Conservation (phyloP, 2,113 vertebrate genomes). For the Circaetus gallicus region DNA sequence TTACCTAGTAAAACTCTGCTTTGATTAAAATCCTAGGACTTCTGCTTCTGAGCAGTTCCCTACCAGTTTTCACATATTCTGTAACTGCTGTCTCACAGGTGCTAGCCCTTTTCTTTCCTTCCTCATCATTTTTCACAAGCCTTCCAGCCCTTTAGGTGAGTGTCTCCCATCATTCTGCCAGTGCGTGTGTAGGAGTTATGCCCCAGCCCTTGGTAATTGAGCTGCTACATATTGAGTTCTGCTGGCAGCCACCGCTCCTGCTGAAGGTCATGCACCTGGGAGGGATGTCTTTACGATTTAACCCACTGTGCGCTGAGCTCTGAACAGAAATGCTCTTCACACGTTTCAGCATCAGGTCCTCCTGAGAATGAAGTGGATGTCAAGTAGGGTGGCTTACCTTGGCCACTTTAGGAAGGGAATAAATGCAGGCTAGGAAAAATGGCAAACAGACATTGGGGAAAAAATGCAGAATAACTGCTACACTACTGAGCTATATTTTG, state of each 20-base stretch:
- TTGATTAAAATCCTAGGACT: background rate
- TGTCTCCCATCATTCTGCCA: background rate
- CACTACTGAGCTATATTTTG: background rate
- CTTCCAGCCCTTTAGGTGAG: background rate
- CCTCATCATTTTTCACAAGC: background rate
- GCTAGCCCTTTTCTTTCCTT: background rate
- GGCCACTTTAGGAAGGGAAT: background rate
- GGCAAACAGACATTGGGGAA: background rate
- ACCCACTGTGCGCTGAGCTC: background rate
- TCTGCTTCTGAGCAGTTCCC: background rate
- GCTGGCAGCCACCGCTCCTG: background rate
- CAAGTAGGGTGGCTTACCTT: background rate
- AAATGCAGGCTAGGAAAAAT: background rate
- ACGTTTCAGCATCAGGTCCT: background rate
- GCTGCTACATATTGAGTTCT: background rate
- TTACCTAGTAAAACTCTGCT: background rate
- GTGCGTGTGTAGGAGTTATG: accelerated
- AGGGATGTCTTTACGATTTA: background rate
- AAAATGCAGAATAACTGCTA: background rate
- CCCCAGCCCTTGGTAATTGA: background rate
- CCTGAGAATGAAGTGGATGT: background rate
- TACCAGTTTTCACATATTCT: background rate
- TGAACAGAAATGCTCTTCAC: background rate
- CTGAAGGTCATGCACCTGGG: background rate
- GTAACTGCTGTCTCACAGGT: background rate